Evolutionary conservation across 2,113 vertebrate species (phyloP).

Genomic region (Brevimyrus niger): DNA sequence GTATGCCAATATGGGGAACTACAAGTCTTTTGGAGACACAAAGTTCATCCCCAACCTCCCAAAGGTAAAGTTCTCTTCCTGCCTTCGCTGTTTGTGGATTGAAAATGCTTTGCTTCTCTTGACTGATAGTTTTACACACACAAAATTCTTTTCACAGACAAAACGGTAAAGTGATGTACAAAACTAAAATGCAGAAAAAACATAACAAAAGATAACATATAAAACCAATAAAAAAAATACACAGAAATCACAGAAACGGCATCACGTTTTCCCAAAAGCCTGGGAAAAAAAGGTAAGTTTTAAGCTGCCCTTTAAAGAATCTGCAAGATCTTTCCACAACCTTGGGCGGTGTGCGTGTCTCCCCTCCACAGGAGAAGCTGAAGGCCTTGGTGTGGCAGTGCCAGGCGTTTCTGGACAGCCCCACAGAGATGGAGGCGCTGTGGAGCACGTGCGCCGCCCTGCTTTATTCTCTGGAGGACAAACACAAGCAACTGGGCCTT

Average conservation of each 20-base stretch:
- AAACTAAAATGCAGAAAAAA: too few relatives aligned
- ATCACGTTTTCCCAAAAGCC: too few relatives aligned
- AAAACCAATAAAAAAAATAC: too few relatives aligned
- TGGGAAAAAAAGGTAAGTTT: too few relatives aligned
- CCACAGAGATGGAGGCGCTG: conserved; percentile 59
- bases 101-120: background rate
- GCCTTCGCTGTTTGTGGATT: background rate
- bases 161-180: too few relatives aligned
- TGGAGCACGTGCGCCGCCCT: conserved; percentile 68
- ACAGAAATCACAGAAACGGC: too few relatives aligned
- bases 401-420: conserved; percentile 64
- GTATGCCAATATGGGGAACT: conserved; percentile 92
- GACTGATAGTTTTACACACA: too few relatives aligned
- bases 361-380: conserved; percentile 70
- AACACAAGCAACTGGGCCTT: conserved; percentile 75
- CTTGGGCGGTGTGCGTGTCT: background rate
- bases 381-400: conserved; percentile 70
- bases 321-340: too few relatives aligned
- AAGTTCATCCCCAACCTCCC: conserved; percentile 84
- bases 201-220: too few relatives aligned
- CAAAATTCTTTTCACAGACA: background rate
- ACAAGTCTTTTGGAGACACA: conserved; percentile 89
- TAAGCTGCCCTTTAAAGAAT: too few relatives aligned
- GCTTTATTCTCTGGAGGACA: conserved; percentile 74
- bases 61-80: conserved; percentile 56